phyloP scores from a whole-genome alignment of 2,888 invertebrate species.

The Schizotus pectinicornis region DNA sequence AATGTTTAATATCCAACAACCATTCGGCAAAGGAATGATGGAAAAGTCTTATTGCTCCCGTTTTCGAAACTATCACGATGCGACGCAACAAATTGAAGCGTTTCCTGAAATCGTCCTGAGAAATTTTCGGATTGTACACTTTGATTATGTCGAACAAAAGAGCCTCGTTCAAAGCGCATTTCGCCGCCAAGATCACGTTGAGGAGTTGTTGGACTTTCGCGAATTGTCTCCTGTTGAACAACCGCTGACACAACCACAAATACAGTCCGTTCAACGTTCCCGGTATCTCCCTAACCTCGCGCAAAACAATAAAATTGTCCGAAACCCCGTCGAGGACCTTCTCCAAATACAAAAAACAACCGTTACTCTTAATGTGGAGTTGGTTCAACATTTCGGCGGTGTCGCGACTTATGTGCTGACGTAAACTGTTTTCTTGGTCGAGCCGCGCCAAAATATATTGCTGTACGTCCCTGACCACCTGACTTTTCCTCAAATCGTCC shows the following conservation, averaged over 20 bases:
- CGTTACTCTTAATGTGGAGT: slow-evolving; percentile 94
- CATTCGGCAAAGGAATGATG: slow-evolving; percentile 96
- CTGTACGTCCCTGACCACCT: slow-evolving; percentile 94
- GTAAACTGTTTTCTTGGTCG: slow-evolving; percentile 86
- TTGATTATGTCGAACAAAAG: slow-evolving; percentile 83
- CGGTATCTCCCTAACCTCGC: slow-evolving; percentile 92
- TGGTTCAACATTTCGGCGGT: slow-evolving; percentile 96
- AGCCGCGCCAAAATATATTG: slow-evolving; percentile 90
- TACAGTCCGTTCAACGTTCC: slow-evolving; percentile 95
- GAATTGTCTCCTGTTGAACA: slow-evolving; percentile 89
- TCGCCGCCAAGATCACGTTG: slow-evolving; percentile 86
- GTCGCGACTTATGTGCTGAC: slow-evolving; percentile 87
- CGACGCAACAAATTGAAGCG: slow-evolving; percentile 76
- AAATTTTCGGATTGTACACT: slow-evolving; percentile 79
- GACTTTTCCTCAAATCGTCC: slow-evolving; percentile 87
- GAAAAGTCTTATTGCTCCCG: slow-evolving; percentile 75
- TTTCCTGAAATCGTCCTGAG: slow-evolving; percentile 80
- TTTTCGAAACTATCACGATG: slow-evolving; percentile 64
- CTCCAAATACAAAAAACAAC: slow-evolving; percentile 86
- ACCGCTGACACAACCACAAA: slow-evolving; percentile 91
- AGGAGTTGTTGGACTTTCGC: slow-evolving; percentile 84
- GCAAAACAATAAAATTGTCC: slow-evolving; percentile 88
- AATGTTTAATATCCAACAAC: slow-evolving; percentile 97
- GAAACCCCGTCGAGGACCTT: slow-evolving; percentile 91
- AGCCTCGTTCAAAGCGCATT: slow-evolving; percentile 81